Base-by-base conservation (phyloP, 2,888 invertebrate species). In the Scaptomyza polygonia region DNA sequence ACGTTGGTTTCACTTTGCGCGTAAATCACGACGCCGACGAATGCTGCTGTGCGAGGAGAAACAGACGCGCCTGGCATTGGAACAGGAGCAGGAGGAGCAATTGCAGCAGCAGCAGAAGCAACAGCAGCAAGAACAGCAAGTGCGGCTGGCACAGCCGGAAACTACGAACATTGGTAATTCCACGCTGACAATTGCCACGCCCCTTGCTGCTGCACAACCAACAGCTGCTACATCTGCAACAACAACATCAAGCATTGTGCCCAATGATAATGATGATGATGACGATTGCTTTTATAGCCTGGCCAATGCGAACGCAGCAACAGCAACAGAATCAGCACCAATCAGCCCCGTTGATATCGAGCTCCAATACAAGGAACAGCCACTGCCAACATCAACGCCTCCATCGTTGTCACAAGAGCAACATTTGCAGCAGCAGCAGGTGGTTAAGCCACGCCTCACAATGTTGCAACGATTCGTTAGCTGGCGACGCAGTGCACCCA, bases 201-300 rank as follows among this genome's bases (percentile, higher is more conserved):
- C 82, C n/a, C 62, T 14, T 16, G 14, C 25, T 25, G 25, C 25
- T 3, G 3, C 21, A 21, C 3, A 21, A 21, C 21, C 21, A 43
- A 11, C 27, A 16, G 34, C 30, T 3, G 21, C 39, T 6, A 21
- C 47, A 30, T 6, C 9, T 9, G 16, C 67, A 18, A 47, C 70
- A 18, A 54, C 83, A 3, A 52, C 68, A 44, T 84, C 42, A 47
- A 77, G 76, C 74, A 8, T 74, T 63, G 34, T 69, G 62, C 12
- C 40, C 79, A 27, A 45, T 14, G 44, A 45, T 11, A 9, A 30
- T 30, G 16, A 39, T 39, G 39, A 16, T 16, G 39, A 39, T 16
- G 9, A 39, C 9, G 85, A 88, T 42, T 89, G 90, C 67, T 90
- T 91, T 47, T 91, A 89, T 47, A 90, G 89, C 30, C 66, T 74